Evolutionary conservation across 2,113 vertebrate genomes (phyloP), one percentile per base, ranked within the genome.

Genomic region (Bufo bufo): DNA sequence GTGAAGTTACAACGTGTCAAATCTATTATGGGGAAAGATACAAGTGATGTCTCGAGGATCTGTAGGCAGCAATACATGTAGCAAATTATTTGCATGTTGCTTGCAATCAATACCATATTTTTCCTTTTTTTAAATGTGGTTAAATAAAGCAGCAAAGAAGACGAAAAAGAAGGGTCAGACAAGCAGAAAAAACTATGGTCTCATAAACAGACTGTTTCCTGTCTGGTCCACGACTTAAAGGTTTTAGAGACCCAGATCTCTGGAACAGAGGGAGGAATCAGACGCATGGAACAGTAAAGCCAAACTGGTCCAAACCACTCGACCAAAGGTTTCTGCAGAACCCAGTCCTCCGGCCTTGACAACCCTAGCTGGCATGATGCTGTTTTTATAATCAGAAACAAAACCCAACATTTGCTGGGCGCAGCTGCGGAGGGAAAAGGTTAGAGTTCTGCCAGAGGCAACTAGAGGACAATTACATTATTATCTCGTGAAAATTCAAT

Each of bases 1-100:
- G 85, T 87, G 63, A 80, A 56, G 63, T 71, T 80, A 80, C 77
- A 80, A 80, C 45, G 85, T 87, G 85, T 87, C 85, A 80, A 80
- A 86, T 69, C 77, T 56, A 20, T 85, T 77, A 77, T 85, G 33
- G 56, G 23, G 43, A 81, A 61, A 8, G 72, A 66, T 54, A 33
- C 33, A 33, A 33, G 33, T 33, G 33, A 33, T 33, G 33, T 33
- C 33, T 33, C 23, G 0, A 54, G 77, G 49, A 71, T 49, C 63
- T 80, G 72, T 65, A 79, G 58, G 74, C 85, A 78, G 20, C 47
- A 1, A 33, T 33, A 33, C 33, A 33, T 77, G 72, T 85, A 63
- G 77, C 47, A n/a, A 9, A 23, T 54, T 80, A 80, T 84, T 43
- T 54, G n/a, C 74, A 80, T 80, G 61, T 52, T 54, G 54, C 20